These are phyloP conservation scores for mouse (Mus musculus) DNA, from an alignment of 2,113 vertebrate genomes.

Conservation along the genomic window GRCm39 chr12:107710501-107711000, in stretches of 20 bases:
- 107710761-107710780: background rate
- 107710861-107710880: background rate
- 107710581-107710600: background rate
- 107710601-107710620: accelerated
- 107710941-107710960: too few species aligned
- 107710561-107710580: background rate
- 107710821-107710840: background rate
- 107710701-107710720: background rate
- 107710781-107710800: background rate
- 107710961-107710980: accelerated
- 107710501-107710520: background rate
- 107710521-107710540: background rate
- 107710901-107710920: background rate
- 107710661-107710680: background rate
- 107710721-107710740: background rate
- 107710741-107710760: too few species aligned
- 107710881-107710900: background rate
- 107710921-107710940: background rate
- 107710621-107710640: accelerated
- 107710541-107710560: background rate
- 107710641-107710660: background rate
- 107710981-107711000: background rate
- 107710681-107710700: background rate
- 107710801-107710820: background rate
- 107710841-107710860: accelerated